Evolutionary conservation across 2,113 vertebrate species (phyloP).

Genomic region (Hiodon tergisus): DNA sequence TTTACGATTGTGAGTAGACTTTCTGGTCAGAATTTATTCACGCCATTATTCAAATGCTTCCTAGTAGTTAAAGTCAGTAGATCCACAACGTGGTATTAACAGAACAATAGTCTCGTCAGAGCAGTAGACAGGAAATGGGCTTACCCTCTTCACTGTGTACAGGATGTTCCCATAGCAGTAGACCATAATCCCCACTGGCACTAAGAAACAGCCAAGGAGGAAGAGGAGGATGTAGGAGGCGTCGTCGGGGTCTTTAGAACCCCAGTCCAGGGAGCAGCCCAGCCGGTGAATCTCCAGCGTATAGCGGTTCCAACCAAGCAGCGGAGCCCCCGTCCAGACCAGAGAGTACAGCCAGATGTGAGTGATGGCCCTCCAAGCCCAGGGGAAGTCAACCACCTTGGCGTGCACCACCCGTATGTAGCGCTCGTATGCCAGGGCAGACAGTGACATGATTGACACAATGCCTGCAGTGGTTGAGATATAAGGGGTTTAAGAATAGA

Average conservation of each 20-base stretch:
- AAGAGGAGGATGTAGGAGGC: constrained; percentile 84
- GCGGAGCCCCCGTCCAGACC: constrained; percentile 83
- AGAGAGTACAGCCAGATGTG: constrained; percentile 91
- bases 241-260: constrained; percentile 77
- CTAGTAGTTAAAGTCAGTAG: too few relatives aligned
- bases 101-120: neutral
- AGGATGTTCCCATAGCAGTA: constrained; percentile 93
- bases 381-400: constrained; percentile 81
- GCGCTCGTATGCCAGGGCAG: constrained; percentile 81
- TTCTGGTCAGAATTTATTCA: too few relatives aligned
- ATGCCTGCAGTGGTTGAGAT: constrained; percentile 62
- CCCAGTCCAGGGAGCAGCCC: constrained; percentile 85
- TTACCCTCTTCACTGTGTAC: constrained; percentile 82
- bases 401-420: constrained; percentile 84
- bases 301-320: constrained; percentile 90
- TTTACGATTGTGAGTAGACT: too few relatives aligned
- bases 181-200: constrained; percentile 78
- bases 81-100: too few relatives aligned
- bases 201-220: constrained; percentile 79
- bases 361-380: constrained; percentile 79
- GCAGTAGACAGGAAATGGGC: constrained; percentile 28
- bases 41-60: too few relatives aligned
- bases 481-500: constrained; percentile 7
- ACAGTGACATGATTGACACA: constrained; percentile 83
- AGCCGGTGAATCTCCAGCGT: constrained; percentile 77